These are phyloP conservation scores for Beris morrisii DNA, from an alignment of 2,888 invertebrate species.

Conservation along the genomic window DNA sequence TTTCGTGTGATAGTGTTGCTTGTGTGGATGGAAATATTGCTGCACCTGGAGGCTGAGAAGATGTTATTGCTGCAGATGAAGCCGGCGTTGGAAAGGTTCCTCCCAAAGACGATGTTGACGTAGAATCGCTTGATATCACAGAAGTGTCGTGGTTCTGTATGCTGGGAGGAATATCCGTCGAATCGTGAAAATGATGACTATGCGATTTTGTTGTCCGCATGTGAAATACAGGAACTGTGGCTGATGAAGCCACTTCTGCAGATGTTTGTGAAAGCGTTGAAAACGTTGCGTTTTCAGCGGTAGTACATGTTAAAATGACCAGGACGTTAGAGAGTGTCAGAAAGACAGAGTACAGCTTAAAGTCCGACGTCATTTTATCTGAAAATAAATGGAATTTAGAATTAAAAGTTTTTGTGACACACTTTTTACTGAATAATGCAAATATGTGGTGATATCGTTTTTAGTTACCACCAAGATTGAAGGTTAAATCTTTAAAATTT, in stretches of 20 bases:
- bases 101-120: conserved; percentile 6
- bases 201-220: conserved; percentile 12
- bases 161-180: conserved; percentile 8
- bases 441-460: no score
- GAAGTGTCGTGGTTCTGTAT: conserved; percentile 25
- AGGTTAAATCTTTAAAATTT: no score
- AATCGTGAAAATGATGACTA: background rate
- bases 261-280: conserved; percentile 16
- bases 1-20: background rate
- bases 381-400: conserved; percentile 1
- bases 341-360: background rate
- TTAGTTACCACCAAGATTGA: conserved; percentile 3
- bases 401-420: background rate
- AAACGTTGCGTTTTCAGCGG: conserved; percentile 10
- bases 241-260: conserved; percentile 8
- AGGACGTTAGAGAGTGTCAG: conserved; percentile 3
- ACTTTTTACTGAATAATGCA: no score
- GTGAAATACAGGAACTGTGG: conserved; percentile 10
- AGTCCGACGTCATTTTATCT: conserved; percentile 13
- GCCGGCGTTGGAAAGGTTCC: conserved; percentile 21
- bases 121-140: conserved; percentile 21
- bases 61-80: conserved; percentile 20
- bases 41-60: conserved; percentile 26
- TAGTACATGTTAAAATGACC: background rate
- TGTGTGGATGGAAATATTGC: conserved; percentile 26